Evolutionary conservation across 1,140 invertebrate species (phyloP), one percentile per base, ranked within the genome.

Genomic region (Atopsyche davidsoni): DNA sequence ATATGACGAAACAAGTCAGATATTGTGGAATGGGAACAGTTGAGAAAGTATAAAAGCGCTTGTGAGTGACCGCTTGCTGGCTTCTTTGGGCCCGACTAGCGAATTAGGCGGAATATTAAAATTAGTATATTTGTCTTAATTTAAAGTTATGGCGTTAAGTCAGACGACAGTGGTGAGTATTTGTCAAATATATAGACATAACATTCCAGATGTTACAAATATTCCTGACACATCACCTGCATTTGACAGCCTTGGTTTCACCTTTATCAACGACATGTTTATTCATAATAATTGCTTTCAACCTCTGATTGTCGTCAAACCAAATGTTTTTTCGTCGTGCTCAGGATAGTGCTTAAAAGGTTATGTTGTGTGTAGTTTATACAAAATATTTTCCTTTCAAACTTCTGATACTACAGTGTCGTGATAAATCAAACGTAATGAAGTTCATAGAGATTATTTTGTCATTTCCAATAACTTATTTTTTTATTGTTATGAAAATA

Each of bases 81-180:
- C 59, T 52, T 46, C 43, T 46, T 46, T 39, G 36, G 28, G 44
- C 23, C 49, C 49, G 49, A 50, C 48, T 42, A 31, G 41, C 32
- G 32, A 36, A 43, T 22, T 25, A 31, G 35, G 36, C 43, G 48
- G 39, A 42, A 43, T 44, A 42, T 50, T 25, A 22, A 32, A 23
- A 25, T 43, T 41, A 49, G 24, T n/a, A n/a, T n/a, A 39, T 47
- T 50, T 44, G 32, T 35, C 40, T 43, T 16, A 41, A 43, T 25
- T 24, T 16, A 35, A 54, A 43, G 62, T 50, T 51, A 74, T 74
- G 72, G 68, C 74, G 60, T 67, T 76, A 60, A 75, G 74, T 65
- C 73, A 76, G 57, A 72, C 70, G 46, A 72, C 68, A 58, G 75
- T 76, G 67, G 74, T 77, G 61, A 77, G 75, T 77, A 66, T 59